Conservation (phyloP, 2,888 invertebrate species). For the Deilephila porcellus region DNA sequence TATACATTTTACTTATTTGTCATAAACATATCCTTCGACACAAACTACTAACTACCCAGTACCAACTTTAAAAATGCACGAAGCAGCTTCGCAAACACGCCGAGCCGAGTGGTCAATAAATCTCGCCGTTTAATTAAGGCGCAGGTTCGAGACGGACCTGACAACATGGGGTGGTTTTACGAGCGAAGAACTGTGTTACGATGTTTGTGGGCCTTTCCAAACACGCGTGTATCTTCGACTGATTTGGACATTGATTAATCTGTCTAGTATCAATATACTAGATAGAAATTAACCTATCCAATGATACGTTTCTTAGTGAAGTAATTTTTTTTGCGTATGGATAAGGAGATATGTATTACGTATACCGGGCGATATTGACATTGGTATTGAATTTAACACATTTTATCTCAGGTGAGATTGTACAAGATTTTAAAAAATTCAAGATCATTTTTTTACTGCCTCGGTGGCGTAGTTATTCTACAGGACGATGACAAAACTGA, state of each 20-base stretch:
- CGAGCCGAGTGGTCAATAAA: constrained; percentile 58
- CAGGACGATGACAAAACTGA: no score
- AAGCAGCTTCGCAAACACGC: constrained; percentile 36
- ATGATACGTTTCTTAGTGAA: neutral
- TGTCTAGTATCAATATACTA: neutral
- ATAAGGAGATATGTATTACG: no score
- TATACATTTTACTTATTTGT: neutral
- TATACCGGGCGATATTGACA: no score
- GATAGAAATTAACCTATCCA: neutral
- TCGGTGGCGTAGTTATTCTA: no score
- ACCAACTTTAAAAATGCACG: constrained; percentile 30
- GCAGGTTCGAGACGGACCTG: constrained; percentile 42
- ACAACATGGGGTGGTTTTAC: constrained; percentile 56
- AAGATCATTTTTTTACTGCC: no score
- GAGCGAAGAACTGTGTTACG: constrained; percentile 66
- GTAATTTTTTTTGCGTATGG: neutral
- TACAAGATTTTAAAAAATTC: no score
- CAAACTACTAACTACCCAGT: neutral
- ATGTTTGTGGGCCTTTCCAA: constrained; percentile 70
- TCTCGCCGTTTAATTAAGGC: constrained; percentile 62
- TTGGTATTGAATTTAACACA: no score
- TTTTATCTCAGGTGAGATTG: no score
- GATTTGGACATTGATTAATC: constrained; percentile 8
- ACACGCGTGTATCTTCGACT: constrained; percentile 48
- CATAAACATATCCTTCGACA: neutral